phyloP scores from a whole-genome alignment of 37 sponge, comb jelly and placozoan species.

The Chondrosia reniformis region DNA sequence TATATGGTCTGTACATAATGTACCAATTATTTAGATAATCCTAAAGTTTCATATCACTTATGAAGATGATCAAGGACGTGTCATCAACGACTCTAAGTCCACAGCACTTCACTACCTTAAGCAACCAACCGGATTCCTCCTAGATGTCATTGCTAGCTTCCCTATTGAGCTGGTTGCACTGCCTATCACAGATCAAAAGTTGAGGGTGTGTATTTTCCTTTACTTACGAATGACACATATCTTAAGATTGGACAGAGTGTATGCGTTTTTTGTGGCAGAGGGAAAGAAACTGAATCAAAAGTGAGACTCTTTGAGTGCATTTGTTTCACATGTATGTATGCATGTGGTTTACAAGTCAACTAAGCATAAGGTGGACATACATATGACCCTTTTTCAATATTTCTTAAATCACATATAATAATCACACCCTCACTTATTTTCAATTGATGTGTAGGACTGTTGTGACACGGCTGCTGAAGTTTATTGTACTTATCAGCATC shows the following conservation, averaged over 20 bases:
- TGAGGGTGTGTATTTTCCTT: slow-evolving; percentile 25
- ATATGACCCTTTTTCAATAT: too few relatives aligned
- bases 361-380: too few relatives aligned
- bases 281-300: slow-evolving; percentile 64
- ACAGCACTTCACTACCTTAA: slow-evolving; percentile 59
- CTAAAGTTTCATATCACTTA: slow-evolving; percentile 69
- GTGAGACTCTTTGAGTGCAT: too few relatives aligned
- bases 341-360: background rate
- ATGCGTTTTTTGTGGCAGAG: slow-evolving; percentile 44
- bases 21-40: slow-evolving; percentile 41
- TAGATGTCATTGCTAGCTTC: slow-evolving; percentile 43
- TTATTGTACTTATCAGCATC: slow-evolving; percentile 55
- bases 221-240: slow-evolving; percentile 53
- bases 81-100: slow-evolving; percentile 34
- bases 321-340: too few relatives aligned
- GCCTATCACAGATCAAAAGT: slow-evolving; percentile 24
- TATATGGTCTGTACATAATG: too few relatives aligned
- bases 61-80: slow-evolving; percentile 31
- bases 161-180: slow-evolving; percentile 59
- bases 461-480: slow-evolving; percentile 52
- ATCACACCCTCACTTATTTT: too few relatives aligned
- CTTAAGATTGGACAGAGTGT: slow-evolving; percentile 39
- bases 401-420: too few relatives aligned
- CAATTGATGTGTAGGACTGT: slow-evolving; percentile 60
- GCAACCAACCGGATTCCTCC: slow-evolving; percentile 33